Conservation (phyloP, 2,888 invertebrate species). For the Argyra leucocephala region DNA sequence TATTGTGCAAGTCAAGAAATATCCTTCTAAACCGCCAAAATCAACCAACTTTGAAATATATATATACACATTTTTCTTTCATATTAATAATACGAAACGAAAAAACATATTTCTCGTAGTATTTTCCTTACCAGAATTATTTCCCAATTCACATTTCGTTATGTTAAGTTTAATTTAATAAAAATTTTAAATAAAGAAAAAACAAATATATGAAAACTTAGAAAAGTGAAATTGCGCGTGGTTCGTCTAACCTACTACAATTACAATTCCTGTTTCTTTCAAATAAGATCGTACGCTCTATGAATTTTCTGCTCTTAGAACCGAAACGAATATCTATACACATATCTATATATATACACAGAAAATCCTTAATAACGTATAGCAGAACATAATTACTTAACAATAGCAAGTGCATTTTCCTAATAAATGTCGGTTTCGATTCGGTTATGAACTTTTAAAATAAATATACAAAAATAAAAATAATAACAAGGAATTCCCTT, state of each 20-base stretch:
- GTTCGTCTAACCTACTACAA: not conserved
- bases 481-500: not conserved
- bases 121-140: too few species aligned
- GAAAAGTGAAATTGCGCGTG: not conserved
- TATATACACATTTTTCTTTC: too few species aligned
- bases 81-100: too few species aligned
- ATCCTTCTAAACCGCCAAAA: not conserved
- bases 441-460: not conserved
- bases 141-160: too few species aligned
- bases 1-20: not conserved
- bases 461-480: not conserved
- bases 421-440: not conserved
- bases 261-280: not conserved
- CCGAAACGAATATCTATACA: not conserved
- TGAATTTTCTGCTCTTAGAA: slow-evolving; percentile 3
- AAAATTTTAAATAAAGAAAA: too few species aligned
- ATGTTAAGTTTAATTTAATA: too few species aligned
- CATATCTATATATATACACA: too few species aligned
- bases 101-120: too few species aligned
- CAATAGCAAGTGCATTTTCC: not conserved
- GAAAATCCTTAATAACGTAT: not conserved
- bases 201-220: not conserved
- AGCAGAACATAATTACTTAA: not conserved
- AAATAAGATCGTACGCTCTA: not conserved
- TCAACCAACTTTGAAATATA: not conserved